These are phyloP conservation scores for Butorides virescens DNA, from an alignment of 2,113 vertebrate genomes.

Conservation along the genomic window DNA sequence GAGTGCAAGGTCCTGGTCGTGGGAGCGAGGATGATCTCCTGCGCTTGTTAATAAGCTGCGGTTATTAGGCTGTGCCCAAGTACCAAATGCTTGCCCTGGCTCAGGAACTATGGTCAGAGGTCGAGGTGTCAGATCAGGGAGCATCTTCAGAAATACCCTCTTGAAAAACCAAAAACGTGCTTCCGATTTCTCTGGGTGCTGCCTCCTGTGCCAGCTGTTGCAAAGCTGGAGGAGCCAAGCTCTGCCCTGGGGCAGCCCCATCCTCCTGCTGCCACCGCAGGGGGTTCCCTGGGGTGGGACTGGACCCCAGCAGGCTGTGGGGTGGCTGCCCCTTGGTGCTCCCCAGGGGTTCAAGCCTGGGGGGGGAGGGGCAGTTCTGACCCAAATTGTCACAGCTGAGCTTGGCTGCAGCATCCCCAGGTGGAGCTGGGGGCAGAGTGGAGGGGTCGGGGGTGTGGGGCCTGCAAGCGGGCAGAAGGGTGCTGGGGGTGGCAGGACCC, in stretches of 20 bases:
- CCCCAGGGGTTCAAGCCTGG: neutral
- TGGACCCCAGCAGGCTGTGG: neutral
- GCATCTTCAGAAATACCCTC: neutral
- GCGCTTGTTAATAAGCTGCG: too few relatives aligned
- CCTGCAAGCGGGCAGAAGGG: neutral
- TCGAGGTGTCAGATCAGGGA: neutral
- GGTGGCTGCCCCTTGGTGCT: neutral
- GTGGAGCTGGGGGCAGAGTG: rapidly evolving
- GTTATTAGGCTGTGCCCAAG: rapidly evolving
- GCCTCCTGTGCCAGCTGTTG: rapidly evolving
- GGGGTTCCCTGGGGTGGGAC: neutral
- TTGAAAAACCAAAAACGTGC: neutral
- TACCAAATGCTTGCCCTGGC: neutral
- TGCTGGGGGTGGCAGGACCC: neutral
- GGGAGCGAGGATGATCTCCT: neutral
- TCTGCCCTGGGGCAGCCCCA: neutral
- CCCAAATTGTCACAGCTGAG: neutral
- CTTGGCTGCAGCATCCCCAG: neutral
- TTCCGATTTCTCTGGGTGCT: neutral
- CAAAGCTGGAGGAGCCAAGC: neutral
- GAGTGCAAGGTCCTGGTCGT: neutral
- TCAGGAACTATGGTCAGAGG: neutral
- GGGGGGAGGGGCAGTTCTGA: neutral
- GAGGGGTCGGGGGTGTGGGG: rapidly evolving
- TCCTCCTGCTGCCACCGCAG: neutral